phyloP scores from a whole-genome alignment of 1,140 invertebrate species.

The Saccostrea echinata region DNA sequence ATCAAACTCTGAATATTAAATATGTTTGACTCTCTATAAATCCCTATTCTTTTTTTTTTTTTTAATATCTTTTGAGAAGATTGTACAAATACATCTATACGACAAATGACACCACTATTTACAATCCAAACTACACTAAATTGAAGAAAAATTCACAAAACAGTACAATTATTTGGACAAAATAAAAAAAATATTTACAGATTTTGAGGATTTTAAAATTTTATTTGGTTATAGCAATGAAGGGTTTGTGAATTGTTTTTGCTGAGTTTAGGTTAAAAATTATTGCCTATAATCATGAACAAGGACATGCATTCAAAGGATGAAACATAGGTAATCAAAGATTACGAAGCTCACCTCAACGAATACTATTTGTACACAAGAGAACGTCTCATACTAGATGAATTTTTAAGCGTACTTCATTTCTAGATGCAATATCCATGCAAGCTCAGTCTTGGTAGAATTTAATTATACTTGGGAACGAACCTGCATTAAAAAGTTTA shows the following conservation, averaged over 20 bases:
- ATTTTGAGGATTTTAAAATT: background rate
- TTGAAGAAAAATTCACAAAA: background rate
- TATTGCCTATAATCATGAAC: background rate
- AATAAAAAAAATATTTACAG: background rate
- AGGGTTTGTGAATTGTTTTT: no score
- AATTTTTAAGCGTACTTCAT: no score
- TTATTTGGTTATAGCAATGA: no score
- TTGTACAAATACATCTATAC: conserved; percentile 1
- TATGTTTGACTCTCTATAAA: background rate
- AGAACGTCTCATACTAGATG: no score
- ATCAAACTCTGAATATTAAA: background rate
- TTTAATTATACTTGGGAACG: no score
- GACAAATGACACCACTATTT: background rate
- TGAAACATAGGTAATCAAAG: background rate
- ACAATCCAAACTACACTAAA: background rate
- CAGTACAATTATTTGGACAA: background rate
- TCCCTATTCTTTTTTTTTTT: background rate
- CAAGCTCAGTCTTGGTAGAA: no score
- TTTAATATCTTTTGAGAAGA: background rate
- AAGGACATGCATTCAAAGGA: background rate
- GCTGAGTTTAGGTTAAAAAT: no score
- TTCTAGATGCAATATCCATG: no score
- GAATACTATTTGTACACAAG: no score
- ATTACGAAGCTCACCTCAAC: background rate
- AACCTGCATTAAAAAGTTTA: no score